Evolutionary conservation across 2,113 vertebrate genomes (phyloP).

Genomic region (Menura novaehollandiae): DNA sequence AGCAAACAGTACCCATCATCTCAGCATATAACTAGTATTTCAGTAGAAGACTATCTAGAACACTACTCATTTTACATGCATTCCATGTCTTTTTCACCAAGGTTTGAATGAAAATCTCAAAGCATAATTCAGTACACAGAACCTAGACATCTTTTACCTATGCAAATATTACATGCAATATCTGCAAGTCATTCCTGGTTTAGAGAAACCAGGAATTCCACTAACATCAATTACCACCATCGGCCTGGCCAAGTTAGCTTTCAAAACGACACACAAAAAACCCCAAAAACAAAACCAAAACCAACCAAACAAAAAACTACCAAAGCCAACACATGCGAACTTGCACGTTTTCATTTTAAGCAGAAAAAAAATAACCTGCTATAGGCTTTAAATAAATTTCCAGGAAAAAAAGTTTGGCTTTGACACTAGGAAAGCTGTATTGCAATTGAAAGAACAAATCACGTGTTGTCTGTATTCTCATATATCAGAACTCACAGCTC

Average conservation of each 20-base stretch:
- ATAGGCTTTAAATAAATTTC: neutral
- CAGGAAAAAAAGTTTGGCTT: neutral
- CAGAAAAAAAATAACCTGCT: neutral
- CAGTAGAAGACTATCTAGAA: neutral
- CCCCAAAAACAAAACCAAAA: too few species aligned
- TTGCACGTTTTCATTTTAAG: neutral
- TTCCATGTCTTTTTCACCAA: neutral
- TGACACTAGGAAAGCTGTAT: neutral
- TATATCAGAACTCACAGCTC: neutral
- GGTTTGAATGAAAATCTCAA: neutral
- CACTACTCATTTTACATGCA: neutral
- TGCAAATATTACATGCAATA: neutral
- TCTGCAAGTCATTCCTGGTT: neutral
- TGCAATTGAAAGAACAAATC: neutral
- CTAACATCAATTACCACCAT: neutral
- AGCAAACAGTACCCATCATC: neutral
- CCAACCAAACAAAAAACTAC: neutral
- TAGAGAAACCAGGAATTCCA: neutral
- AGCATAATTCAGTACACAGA: neutral
- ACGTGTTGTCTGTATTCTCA: neutral
- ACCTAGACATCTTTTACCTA: neutral
- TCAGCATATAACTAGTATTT: neutral
- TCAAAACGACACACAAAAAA: neutral
- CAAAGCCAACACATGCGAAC: neutral
- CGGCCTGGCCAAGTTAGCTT: neutral